These are phyloP conservation scores for Agrotis clavis DNA, from an alignment of 2,888 invertebrate genomes.

Conservation along the genomic window DNA sequence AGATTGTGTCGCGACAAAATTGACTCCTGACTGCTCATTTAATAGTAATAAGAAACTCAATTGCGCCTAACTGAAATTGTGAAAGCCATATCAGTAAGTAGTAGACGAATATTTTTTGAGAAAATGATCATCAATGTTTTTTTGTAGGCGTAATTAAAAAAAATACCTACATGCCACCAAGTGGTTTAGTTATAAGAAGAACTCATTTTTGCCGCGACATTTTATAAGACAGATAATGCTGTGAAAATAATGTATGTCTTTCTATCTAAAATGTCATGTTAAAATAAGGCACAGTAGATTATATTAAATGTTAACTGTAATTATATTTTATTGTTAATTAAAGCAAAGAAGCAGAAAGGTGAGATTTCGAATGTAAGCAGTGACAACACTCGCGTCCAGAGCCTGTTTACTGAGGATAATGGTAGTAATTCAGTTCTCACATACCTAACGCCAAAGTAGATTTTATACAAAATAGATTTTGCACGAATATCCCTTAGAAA, in stretches of 20 bases:
- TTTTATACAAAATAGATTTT: constrained; percentile 43
- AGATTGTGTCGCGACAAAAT: constrained; percentile 62
- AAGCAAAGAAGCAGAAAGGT: constrained; percentile 89
- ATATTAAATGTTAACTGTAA: constrained; percentile 58
- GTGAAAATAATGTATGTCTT: constrained; percentile 42
- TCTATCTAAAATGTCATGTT: constrained; percentile 45
- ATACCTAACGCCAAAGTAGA: constrained; percentile 53
- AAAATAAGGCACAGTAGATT: constrained; percentile 52
- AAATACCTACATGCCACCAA: constrained; percentile 18
- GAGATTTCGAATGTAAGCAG: constrained; percentile 82
- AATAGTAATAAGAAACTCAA: constrained; percentile 25
- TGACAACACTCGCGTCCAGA: constrained; percentile 78
- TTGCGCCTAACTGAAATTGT: constrained; percentile 25
- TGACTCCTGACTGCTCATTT: constrained; percentile 35
- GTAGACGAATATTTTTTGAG: constrained; percentile 19
- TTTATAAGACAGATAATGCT: constrained; percentile 39
- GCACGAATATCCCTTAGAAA: constrained; percentile 52
- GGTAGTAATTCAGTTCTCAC: constrained; percentile 77
- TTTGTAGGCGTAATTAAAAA: constrained; percentile 11
- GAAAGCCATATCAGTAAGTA: constrained; percentile 25
- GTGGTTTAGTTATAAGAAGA: constrained; percentile 40
- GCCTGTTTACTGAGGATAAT: constrained; percentile 80
- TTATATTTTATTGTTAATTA: constrained; percentile 81
- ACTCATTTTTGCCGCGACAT: constrained; percentile 57
- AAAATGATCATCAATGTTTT: constrained; percentile 5